Evolutionary conservation across 2,797 vertebrate species (phyloP), one percentile per base, ranked within the genome.

Genomic region (Crax fasciolata): DNA sequence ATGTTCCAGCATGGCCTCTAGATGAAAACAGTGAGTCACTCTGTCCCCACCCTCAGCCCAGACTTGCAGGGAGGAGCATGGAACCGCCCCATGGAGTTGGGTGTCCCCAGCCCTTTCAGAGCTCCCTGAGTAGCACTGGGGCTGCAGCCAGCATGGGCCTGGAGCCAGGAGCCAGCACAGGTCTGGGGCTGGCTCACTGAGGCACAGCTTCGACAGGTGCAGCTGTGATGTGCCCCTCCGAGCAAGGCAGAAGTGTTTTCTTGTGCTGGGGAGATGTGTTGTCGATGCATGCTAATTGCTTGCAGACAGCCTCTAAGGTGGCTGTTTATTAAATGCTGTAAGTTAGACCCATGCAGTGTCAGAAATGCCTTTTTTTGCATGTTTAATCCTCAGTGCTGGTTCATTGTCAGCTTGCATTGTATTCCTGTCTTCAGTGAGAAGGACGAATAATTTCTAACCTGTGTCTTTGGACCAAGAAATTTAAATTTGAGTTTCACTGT

Each of bases 391-490:
- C 6, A 6, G 35, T 43, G 49, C 70, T 65, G 78, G 59, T 74
- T 94, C 39, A 14, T 87, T 58, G 35, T 67, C 72, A 61, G 58
- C 63, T 65, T 92, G 87, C 58, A 41, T 32, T 92, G 38, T 89
- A 39, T 68, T 83, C 46, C 68, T 80, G 67, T 52, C 89, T 51
- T 66, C 62, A 21, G 44, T 41, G 15, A 1, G 63, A 46, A 72
- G 86, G 93, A 81, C 95, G 84, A 93, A 76, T 84, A 90, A 86
- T 63, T 92, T 87, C 57, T 93, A 87, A 58, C 76, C 55, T 77
- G 24, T 82, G 88, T 90, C 44, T 94, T 95, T 94, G 83, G 90
- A 95, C 58, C 83, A 93, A 84, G 86, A 94, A 90, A 93, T 96
- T 91, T 89, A 92, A 89, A 96, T 94, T 78, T 74, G 68, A 91